Conservation (phyloP, 2,888 invertebrate species). For the Leucozona laternaria region DNA sequence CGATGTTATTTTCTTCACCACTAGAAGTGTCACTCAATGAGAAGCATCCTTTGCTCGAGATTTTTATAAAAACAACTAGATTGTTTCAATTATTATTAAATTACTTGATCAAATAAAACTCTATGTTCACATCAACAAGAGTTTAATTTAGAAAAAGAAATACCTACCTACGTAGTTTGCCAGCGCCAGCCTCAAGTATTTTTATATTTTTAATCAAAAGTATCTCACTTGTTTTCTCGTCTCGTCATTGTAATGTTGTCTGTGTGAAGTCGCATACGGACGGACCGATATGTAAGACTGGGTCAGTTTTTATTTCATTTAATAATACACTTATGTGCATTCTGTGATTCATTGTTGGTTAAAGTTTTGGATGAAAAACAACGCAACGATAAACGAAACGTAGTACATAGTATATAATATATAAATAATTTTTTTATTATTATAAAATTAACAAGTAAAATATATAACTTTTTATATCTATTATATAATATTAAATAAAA, state of each 20-base stretch:
- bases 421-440: background rate
- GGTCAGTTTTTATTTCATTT: slow-evolving; percentile 69
- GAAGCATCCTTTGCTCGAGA: slow-evolving; percentile 1
- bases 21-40: background rate
- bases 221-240: slow-evolving; percentile 27
- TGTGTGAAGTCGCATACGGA: slow-evolving; percentile 23
- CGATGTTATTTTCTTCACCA: slow-evolving; percentile 13
- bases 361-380: slow-evolving; percentile 78
- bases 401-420: background rate
- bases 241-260: slow-evolving; percentile 21
- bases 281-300: slow-evolving; percentile 4
- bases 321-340: slow-evolving; percentile 77
- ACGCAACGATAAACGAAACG: slow-evolving; percentile 24
- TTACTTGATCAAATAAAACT: slow-evolving; percentile 12
- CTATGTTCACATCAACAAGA: slow-evolving; percentile 19
- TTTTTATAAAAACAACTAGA: slow-evolving; percentile 1
- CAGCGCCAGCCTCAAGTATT: slow-evolving; percentile 23
- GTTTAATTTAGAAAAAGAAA: slow-evolving; percentile 9
- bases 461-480: background rate
- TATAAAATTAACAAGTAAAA: background rate
- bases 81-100: slow-evolving; percentile 25
- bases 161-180: slow-evolving; percentile 9
- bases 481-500: slow-evolving; percentile 13
- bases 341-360: slow-evolving; percentile 79
- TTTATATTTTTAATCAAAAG: slow-evolving; percentile 24